A percentile compares a stretch with the other conserved stretches of the same genome.
These are phyloP conservation scores for Rutilus rutilus DNA, from an alignment of 2,113 vertebrate species.

Conservation along the genomic window DNA sequence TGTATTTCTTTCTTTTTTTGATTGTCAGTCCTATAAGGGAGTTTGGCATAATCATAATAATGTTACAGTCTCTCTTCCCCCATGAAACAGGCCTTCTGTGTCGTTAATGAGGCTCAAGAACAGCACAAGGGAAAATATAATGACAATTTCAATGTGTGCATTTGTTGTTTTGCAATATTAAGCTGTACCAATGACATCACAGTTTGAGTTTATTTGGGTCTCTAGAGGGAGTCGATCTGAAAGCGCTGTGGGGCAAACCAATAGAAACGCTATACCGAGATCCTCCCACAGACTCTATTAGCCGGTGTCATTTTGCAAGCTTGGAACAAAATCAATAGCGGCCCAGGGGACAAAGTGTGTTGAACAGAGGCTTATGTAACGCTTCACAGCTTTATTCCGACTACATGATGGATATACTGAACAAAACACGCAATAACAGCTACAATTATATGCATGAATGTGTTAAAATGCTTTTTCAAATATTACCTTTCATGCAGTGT, in stretches of 20 bases:
- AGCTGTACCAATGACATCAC: background rate
- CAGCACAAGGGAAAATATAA: background rate
- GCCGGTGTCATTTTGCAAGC: constrained; percentile 25
- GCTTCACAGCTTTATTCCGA: background rate
- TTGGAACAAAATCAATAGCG: constrained; percentile 22
- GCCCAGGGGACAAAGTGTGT: constrained; percentile 4
- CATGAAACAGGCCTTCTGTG: background rate
- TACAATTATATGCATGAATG: background rate
- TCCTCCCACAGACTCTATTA: constrained; percentile 33
- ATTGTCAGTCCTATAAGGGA: no score
- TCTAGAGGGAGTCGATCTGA: background rate
- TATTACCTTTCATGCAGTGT: no score
- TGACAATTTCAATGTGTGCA: background rate
- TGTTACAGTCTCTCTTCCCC: background rate
- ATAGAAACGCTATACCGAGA: constrained; percentile 16
- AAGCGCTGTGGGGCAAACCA: constrained; percentile 1
- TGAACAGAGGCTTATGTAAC: background rate
- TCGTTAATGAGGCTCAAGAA: background rate
- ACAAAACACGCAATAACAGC: background rate
- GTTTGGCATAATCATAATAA: background rate
- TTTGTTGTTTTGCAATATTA: background rate
- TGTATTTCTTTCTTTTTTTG: no score
- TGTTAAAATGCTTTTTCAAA: background rate
- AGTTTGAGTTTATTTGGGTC: constrained; percentile 11
- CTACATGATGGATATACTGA: background rate